Evolutionary conservation across 1,140 invertebrate genomes (phyloP).

Genomic region (Bombus waltoni): DNA sequence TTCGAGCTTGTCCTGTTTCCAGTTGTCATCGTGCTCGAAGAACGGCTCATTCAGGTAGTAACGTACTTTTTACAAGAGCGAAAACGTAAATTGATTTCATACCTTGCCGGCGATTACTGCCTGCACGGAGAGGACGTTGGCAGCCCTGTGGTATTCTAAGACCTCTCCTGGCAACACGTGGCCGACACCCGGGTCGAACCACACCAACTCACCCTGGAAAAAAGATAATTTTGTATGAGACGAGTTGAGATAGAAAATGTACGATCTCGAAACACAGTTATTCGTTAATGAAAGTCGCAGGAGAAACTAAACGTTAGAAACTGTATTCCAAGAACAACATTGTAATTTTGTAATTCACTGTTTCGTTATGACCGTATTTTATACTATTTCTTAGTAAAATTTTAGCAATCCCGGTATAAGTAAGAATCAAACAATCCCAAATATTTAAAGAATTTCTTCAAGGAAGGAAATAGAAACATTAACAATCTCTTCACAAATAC

Average conservation of each 20-base stretch:
- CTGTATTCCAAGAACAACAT: too few species aligned
- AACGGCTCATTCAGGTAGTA: not conserved
- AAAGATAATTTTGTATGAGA: not conserved
- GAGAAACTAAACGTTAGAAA: too few species aligned
- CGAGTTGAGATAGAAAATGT: not conserved
- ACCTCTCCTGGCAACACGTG: conserved; percentile 95
- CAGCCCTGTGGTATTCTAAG: conserved; percentile 92
- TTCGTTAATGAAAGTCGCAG: not conserved
- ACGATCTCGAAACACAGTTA: too few species aligned
- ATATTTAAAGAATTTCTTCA: not conserved
- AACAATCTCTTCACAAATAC: not conserved
- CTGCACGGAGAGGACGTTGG: conserved; percentile 94
- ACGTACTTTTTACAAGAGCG: too few species aligned
- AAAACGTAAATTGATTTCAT: conserved; percentile 59
- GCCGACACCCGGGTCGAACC: conserved; percentile 95
- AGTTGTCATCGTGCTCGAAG: not conserved
- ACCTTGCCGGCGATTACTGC: conserved; percentile 95
- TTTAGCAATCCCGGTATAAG: not conserved
- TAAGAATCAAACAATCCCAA: not conserved
- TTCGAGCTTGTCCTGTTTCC: not conserved
- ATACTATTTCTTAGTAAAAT: too few species aligned
- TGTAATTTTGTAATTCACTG: too few species aligned
- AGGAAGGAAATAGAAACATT: not conserved
- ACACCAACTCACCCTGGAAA: conserved; percentile 91
- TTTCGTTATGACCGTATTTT: too few species aligned